Evolutionary conservation across 2,113 vertebrate genomes (phyloP).

Genomic region (Rhadina sibilatrix): DNA sequence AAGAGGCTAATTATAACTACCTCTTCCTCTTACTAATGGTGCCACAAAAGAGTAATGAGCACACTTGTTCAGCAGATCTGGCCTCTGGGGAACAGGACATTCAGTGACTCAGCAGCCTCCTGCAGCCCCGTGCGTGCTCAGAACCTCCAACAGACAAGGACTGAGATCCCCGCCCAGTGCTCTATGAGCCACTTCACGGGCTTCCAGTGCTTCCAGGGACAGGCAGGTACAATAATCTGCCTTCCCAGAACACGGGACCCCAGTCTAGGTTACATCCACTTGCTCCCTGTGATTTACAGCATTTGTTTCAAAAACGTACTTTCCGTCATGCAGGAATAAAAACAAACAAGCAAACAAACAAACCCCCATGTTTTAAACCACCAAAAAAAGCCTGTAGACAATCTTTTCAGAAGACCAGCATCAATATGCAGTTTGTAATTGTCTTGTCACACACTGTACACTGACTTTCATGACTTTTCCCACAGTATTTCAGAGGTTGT

Average conservation of each 20-base stretch:
- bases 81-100: neutral
- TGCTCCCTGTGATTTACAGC: neutral
- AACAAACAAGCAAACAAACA: neutral
- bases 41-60: neutral
- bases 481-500: constrained; percentile 7
- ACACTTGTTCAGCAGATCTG: neutral
- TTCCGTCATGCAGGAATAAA: neutral
- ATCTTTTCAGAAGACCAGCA: neutral
- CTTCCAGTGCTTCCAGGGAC: neutral
- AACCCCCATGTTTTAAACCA: neutral
- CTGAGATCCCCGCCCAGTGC: neutral
- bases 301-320: neutral
- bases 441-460: neutral
- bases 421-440: neutral
- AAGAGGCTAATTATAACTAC: neutral
- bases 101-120: neutral
- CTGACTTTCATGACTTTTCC: constrained; percentile 4
- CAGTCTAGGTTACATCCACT: neutral
- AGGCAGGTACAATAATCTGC: neutral
- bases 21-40: neutral
- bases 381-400: neutral
- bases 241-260: neutral
- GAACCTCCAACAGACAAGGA: neutral
- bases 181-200: neutral
- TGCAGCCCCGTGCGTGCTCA: rapidly evolving